Evolutionary conservation across 2,888 invertebrate genomes (phyloP), one percentile per base, ranked within the genome.

Genomic region (Nomada fabriciana): DNA sequence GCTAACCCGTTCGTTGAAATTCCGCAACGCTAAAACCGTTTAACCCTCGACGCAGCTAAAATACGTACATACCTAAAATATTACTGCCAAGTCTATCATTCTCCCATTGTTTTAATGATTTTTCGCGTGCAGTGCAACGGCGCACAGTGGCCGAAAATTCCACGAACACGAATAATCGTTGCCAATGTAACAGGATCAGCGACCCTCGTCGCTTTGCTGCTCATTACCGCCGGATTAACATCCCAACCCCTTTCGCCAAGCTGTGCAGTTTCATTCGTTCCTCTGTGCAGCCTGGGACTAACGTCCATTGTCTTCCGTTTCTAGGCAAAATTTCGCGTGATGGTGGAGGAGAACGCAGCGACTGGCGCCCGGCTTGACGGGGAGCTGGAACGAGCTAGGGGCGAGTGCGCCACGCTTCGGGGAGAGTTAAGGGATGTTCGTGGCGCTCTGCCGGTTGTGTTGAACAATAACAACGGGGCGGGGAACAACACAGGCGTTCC

Each of bases 261-360:
- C 10, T 20, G 9, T 50, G 47, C 43, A 55, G 5, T 59, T 36
- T n/a, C 0, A 2, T 2, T 18, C 11, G 18, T 9, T 18, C 13
- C 5, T 18, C 13, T 13, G 0, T 43, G 36, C 36, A 29, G 18
- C 20, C 15, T 1, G 7, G 55, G 20, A 42, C 50, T 52, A 47
- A 76, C 52, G 36, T 47, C 43, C 23, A 42, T 43, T 53, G 61
- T 52, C 36, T 52, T 29, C 5, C 42, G 29, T 63, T 82, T 65
- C 1, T 95, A 97, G 96, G 96, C 96, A 94, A 97, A 97, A 95
- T 96, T 97, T 94, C 96, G 97, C 95, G 97, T 97, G 95, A 97
- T 97, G 97, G 97, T 97, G 93, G 97, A 97, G 95, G 97, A 98
- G 95, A 97, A 97, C 95, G 94, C 95, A 91, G 94, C 94, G 82